Base-by-base conservation (phyloP, 1,140 invertebrate species). In the Temnothorax longispinosus region DNA sequence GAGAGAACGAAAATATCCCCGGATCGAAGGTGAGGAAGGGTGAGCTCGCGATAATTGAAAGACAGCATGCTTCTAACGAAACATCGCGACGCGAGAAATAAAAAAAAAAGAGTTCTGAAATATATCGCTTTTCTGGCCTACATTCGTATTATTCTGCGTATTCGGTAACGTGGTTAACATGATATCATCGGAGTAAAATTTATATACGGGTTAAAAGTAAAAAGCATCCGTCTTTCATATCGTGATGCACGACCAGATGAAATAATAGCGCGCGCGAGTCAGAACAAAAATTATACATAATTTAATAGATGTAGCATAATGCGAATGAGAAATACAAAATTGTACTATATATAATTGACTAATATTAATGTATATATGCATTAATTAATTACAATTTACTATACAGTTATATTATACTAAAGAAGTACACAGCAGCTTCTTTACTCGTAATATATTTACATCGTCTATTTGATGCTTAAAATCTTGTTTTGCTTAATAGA, bases 1-100 rank as follows among this genome's bases (percentile, higher is more conserved):
- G 76, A 71, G 76, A 86, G 87, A 89, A 86, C 67, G 60, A 81
- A 87, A 87, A 82, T 87, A 72, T 85, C 27, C 27, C 32, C 41
- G 54, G 69, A 84, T 84, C 62, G 80, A 75, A 75, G 41, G 0
- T 32, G 41, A 74, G 41, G 13, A 74, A 62, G 44, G 54, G 54
- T 74, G 41, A 27, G 41, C 32, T 27, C 52, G 69, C 32, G 80
- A 84, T 84, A 84, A 84, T 75, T 84, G 80, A 84, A 84, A 84
- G 54, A 50, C 80, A 75, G 54, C 38, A 21, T 10, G 52, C 6
- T 72, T 47, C 21, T 15, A 72, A 58, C 64, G n/a, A 18, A 65
- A 54, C 35, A 71, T 84, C 41, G n/a, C 18, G 27, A 58, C 21
- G 52, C 21, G 18, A 56, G 4, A 60, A 5, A 35, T 7, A 38